Evolutionary conservation across 2,113 vertebrate genomes (phyloP).

Genomic region (Neogale vison): DNA sequence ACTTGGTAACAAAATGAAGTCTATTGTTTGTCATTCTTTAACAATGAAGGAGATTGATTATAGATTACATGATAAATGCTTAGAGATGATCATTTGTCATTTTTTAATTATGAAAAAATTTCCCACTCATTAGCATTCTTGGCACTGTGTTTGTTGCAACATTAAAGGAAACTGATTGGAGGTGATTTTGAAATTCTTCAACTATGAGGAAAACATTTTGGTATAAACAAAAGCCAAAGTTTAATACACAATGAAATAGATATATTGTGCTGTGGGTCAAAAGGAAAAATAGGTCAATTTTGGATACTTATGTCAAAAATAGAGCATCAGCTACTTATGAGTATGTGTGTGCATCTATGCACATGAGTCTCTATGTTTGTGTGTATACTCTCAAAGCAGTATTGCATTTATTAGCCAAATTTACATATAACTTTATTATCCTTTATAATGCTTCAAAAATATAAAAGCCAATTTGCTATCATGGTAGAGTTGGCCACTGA

Average conservation of each 20-base stretch:
- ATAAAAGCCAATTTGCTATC: background rate
- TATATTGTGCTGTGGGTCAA: background rate
- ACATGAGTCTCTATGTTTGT: background rate
- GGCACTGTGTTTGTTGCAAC: background rate
- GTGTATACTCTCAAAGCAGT: background rate
- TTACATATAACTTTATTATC: background rate
- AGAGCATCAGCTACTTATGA: too few relatives aligned
- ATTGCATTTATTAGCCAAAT: background rate
- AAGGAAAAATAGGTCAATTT: background rate
- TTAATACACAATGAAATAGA: background rate
- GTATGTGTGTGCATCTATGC: background rate
- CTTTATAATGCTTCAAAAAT: background rate
- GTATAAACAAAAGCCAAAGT: background rate
- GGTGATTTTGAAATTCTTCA: background rate
- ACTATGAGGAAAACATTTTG: background rate
- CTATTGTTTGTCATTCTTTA: slow-evolving; percentile 8
- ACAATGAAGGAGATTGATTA: background rate
- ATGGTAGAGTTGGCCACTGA: background rate
- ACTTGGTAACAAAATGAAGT: background rate
- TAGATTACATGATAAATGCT: background rate
- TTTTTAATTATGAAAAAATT: slow-evolving; percentile 12
- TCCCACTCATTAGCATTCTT: background rate
- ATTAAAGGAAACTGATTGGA: background rate
- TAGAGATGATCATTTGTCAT: background rate
- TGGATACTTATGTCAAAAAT: background rate